Base-by-base conservation (phyloP, 2,888 invertebrate genomes). In the Pterostichus niger region DNA sequence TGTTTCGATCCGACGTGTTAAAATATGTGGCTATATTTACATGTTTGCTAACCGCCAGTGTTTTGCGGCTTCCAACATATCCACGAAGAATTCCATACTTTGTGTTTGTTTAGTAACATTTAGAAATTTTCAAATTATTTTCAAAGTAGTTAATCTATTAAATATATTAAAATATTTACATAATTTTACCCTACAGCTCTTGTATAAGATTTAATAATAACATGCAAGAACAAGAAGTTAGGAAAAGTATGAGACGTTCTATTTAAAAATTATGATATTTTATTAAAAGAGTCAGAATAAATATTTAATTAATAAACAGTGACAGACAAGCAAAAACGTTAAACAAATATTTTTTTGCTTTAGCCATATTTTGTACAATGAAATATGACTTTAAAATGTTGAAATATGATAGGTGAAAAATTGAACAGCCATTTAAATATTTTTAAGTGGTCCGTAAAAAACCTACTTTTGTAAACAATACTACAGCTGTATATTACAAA, bases 381-480 rank as follows among this genome's bases (percentile, higher is more conserved):
- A 13, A 35, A 13, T 75, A 44, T 33, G 49, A 75, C 31, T 73
- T 73, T 44, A 73, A 49, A 73, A 64, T 64, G 35, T 40, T 64
- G 64, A 35, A 64, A 64, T 40, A 13, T 13, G 33, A 64, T 40
- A 71, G 17, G 40, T 10, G 44, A 44, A 31, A 56, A 71, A 71
- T 44, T 71, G 68, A 71, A 40, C 68, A 9, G 4, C 40, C 64
- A 44, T 71, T 71, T 71, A 71, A 71, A 64, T 64, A 64, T 64
- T 64, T 64, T 64, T 64, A 64, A 64, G 64, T 64, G 64, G 13
- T 10, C 64, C 15, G 40, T 71, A 71, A 71, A 71, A 71, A 71
- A 24, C 24, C 24, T 15, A 71, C 68, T 71, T 71, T 15, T 71
- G 68, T 71, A 44, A 64, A 64, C 40, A 64, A 64, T 71, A 15